Evolutionary conservation across 2,113 vertebrate species (phyloP), one percentile per base, ranked within the genome.

Genomic region (Australoheros scitulus): DNA sequence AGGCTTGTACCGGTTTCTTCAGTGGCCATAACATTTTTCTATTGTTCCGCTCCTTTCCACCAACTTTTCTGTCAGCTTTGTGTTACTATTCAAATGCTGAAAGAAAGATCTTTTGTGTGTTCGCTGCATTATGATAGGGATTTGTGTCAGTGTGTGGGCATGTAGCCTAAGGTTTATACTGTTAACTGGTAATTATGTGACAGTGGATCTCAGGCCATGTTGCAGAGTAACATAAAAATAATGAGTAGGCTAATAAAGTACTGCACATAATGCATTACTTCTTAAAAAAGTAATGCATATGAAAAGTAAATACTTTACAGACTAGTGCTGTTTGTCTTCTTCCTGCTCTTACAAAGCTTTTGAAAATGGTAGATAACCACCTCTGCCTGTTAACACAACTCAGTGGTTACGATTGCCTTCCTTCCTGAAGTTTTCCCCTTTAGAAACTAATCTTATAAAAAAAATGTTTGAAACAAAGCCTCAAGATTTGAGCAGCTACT

Each of bases 71-170:
- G 18, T 72, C 68, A n/a, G 26, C 68, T 55, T 72, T 55, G 68
- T 72, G 68, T 72, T 72, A 55, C 52, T 52, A 52, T 7, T 52
- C 17, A 52, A 18, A 7, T n/a, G 68, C 47, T 72, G 55, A 72
- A 34, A 50, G 47, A 72, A 72, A 52, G 1, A 72, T 72, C 68
- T 72, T 72, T 72, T 72, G 68, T 72, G 32, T 55, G 68, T 55
- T 72, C 0, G 11, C 47, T 4, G 26, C 68, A 72, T 55, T 72
- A 72, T 18, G 47, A 72, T 72, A 29, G 26, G 68, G 68, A 72
- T 72, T 72, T 72, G 68, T 72, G 68, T 72, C 68, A 72, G 47
- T 72, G 68, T 55, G 68, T 72, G 68, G 68, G 68, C 68, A 72
- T 55, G 47, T 72, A 72, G 68, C 68, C 68, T n/a, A 14, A 72